Evolutionary conservation across 2,797 vertebrate genomes (phyloP).

Genomic region (Naso thynnoides): DNA sequence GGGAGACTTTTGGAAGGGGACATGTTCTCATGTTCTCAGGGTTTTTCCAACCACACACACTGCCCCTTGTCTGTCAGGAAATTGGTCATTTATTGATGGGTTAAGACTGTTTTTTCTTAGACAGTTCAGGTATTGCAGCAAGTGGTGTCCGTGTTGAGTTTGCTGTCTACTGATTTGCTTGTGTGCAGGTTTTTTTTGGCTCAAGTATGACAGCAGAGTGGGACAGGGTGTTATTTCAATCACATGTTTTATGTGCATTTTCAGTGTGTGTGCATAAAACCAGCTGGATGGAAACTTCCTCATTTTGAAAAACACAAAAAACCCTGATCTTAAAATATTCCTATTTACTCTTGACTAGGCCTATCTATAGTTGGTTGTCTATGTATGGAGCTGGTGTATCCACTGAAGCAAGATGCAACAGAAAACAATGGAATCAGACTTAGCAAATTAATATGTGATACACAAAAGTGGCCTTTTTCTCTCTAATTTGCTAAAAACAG

Average conservation of each 20-base stretch:
- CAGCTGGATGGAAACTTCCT: background rate
- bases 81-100: background rate
- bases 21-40: background rate
- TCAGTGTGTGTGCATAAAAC: background rate
- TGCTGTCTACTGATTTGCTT: background rate
- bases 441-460: background rate
- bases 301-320: too few relatives aligned
- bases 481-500: background rate
- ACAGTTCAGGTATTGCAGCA: background rate
- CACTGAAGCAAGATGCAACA: background rate
- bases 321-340: background rate
- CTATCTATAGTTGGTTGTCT: too few relatives aligned
- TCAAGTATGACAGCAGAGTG: background rate
- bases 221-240: too few relatives aligned
- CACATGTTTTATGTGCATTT: background rate
- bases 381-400: too few relatives aligned
- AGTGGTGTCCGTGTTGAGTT: background rate
- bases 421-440: background rate
- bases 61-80: background rate
- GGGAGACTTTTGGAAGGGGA: too few relatives aligned
- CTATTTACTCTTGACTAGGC: background rate
- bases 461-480: background rate
- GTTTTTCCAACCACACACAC: background rate
- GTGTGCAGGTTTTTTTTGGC: background rate
- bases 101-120: background rate